Evolutionary conservation across 2,113 vertebrate species (phyloP).

Genomic region (Dicerorhinus sumatrensis): DNA sequence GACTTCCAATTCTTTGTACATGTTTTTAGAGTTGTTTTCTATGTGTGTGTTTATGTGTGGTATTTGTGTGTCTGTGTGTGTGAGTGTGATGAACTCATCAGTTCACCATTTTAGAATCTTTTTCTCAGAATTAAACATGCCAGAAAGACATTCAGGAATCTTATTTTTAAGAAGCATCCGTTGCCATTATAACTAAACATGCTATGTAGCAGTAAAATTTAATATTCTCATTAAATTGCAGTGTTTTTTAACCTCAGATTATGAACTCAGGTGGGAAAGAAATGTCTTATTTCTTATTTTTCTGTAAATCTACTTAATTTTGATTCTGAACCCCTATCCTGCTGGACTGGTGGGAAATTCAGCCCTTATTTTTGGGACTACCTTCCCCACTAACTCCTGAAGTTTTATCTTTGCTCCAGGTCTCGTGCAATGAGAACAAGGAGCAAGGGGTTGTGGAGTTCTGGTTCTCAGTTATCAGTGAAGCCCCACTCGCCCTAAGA

Average conservation of each 20-base stretch:
- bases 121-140: background rate
- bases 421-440: background rate
- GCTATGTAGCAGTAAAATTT: background rate
- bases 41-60: background rate
- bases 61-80: background rate
- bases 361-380: background rate
- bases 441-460: too few relatives aligned
- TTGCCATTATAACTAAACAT: background rate
- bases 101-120: background rate
- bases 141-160: background rate
- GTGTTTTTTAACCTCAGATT: background rate
- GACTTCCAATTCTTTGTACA: background rate
- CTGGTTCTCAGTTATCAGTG: background rate
- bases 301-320: background rate
- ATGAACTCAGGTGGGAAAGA: background rate
- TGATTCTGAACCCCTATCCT: background rate
- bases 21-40: background rate
- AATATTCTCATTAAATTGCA: background rate
- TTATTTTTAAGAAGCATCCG: background rate
- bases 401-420: background rate
- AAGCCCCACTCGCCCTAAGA: background rate
- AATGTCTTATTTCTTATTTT: background rate
- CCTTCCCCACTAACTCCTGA: background rate
- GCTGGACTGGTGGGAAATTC: background rate
- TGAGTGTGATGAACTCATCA: background rate